Conservation (phyloP, 2,888 invertebrate genomes). For the Lobophora halterata region DNA sequence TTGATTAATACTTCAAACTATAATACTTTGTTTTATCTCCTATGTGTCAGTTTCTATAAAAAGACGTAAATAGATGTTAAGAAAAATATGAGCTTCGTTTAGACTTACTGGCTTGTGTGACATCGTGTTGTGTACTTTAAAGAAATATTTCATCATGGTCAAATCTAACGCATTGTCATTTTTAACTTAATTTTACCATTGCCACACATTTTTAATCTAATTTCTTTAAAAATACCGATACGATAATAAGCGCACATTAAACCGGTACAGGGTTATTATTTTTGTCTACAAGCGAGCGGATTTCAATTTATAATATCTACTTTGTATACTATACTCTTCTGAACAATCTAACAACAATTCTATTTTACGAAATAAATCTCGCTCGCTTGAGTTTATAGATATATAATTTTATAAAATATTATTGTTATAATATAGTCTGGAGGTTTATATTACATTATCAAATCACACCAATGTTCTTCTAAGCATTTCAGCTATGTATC, state of each 20-base stretch:
- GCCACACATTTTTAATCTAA: slow-evolving; percentile 14
- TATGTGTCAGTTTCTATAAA: slow-evolving; percentile 42
- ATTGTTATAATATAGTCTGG: slow-evolving; percentile 31
- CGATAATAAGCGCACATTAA: slow-evolving; percentile 69
- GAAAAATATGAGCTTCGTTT: slow-evolving; percentile 79
- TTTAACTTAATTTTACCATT: slow-evolving; percentile 26
- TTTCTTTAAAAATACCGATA: slow-evolving; percentile 38
- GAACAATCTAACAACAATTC: slow-evolving; percentile 43
- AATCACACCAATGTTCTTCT: slow-evolving; percentile 14
- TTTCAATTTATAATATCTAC: slow-evolving; percentile 46
- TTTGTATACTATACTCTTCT: slow-evolving; percentile 31
- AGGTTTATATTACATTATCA: slow-evolving; percentile 14
- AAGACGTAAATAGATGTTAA: slow-evolving; percentile 70
- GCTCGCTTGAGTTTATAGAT: slow-evolving; percentile 56
- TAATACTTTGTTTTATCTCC: slow-evolving; percentile 6
- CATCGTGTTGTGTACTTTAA: slow-evolving; percentile 65
- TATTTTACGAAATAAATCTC: slow-evolving; percentile 59
- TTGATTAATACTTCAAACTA: slow-evolving; percentile 26
- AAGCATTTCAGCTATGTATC: neutral
- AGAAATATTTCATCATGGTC: slow-evolving; percentile 52
- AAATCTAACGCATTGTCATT: slow-evolving; percentile 41
- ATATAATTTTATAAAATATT: slow-evolving; percentile 48
- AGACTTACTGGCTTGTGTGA: slow-evolving; percentile 76
- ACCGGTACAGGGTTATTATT: slow-evolving; percentile 79
- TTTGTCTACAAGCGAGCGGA: slow-evolving; percentile 64